Evolutionary conservation across 1,140 invertebrate genomes (phyloP).

Genomic region (Drosophila prosaltans): DNA sequence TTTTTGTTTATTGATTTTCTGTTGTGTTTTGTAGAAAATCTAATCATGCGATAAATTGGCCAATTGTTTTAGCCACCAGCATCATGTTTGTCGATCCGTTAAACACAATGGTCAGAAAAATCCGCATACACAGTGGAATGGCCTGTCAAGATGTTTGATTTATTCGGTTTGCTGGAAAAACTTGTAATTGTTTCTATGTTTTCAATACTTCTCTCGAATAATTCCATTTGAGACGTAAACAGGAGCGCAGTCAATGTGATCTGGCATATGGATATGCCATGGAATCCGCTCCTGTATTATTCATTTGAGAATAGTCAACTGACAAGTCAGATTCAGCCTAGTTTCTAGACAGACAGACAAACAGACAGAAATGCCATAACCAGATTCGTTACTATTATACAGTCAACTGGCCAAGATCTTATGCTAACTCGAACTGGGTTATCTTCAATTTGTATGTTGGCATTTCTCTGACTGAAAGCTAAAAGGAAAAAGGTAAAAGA

Average conservation of each 20-base stretch:
- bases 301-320: background rate
- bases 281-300: background rate
- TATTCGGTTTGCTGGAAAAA: conserved; percentile 22
- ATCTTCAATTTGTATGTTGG: conserved; percentile 43
- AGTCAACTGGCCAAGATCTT: conserved; percentile 1
- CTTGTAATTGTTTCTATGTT: conserved; percentile 1
- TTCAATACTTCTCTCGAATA: background rate
- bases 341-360: background rate
- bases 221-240: no score
- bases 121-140: conserved; percentile 31
- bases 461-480: conserved; percentile 54
- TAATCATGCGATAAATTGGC: conserved; percentile 82
- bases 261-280: no score
- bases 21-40: conserved; percentile 53
- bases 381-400: background rate
- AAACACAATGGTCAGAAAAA: conserved; percentile 36
- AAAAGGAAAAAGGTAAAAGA: conserved; percentile 39
- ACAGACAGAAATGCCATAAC: conserved; percentile 1
- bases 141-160: conserved; percentile 51
- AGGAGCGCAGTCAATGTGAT: no score
- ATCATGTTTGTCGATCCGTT: conserved; percentile 11
- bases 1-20: conserved; percentile 68
- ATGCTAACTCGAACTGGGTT: conserved; percentile 48
- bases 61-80: conserved; percentile 64
- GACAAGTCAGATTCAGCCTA: background rate